Conservation (phyloP, 2,113 vertebrate species). For the Poecile atricapillus region DNA sequence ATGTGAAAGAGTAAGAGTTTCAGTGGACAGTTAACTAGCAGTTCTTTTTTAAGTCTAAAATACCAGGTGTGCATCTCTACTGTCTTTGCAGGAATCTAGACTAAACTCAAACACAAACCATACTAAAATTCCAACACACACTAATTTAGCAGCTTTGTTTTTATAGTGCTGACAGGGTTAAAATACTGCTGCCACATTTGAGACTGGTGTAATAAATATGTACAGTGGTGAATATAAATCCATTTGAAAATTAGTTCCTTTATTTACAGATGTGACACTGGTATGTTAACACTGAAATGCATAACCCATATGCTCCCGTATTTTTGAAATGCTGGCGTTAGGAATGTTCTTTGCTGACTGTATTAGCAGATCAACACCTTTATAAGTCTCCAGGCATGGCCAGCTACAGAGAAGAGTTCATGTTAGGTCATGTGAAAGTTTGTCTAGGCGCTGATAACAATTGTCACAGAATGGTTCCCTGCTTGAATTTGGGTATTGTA, state of each 20-base stretch:
- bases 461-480: not conserved
- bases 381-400: not conserved
- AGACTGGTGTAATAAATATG: not conserved
- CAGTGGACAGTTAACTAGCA: not conserved
- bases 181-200: not conserved
- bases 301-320: not conserved
- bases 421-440: slow-evolving; percentile 22
- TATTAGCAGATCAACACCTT: not conserved
- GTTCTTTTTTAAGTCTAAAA: not conserved
- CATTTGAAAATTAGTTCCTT: not conserved
- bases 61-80: not conserved
- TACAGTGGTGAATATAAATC: not conserved
- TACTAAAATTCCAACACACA: not conserved
- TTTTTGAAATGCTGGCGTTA: not conserved
- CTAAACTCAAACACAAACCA: not conserved
- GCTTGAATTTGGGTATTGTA: not conserved
- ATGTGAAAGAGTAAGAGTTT: not conserved
- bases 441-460: not conserved
- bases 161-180: not conserved
- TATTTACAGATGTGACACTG: not conserved
- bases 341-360: not conserved
- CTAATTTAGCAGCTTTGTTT: not conserved
- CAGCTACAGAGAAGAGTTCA: not conserved
- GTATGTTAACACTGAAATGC: not conserved
- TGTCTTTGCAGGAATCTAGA: not conserved